Conservation (phyloP, 2,113 vertebrate species). For the Recurvirostra avosetta region DNA sequence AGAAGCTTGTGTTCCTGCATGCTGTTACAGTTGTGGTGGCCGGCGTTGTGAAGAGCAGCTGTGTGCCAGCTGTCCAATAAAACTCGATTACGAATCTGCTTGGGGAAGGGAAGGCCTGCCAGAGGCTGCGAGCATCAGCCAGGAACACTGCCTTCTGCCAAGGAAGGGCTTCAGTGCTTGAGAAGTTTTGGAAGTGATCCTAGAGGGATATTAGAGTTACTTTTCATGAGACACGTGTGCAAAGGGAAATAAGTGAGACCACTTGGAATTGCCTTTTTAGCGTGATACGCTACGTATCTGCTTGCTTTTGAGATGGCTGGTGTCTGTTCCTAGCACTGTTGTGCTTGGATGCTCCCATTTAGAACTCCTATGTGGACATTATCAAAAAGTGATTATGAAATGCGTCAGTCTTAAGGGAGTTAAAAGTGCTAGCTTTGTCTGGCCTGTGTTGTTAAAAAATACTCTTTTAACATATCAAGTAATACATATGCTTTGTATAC, state of each 20-base stretch:
- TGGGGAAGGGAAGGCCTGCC: not conserved
- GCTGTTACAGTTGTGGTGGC: not conserved
- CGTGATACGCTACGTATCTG: fast-evolving
- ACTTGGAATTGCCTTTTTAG: not conserved
- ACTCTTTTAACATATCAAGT: not conserved
- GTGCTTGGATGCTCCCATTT: not conserved
- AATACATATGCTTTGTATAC: too few species aligned
- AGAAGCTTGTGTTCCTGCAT: not conserved
- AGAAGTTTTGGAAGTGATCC: not conserved
- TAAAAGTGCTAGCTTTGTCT: not conserved
- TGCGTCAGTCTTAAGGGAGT: not conserved
- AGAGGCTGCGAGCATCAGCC: not conserved
- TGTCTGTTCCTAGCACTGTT: not conserved
- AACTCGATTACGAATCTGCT: not conserved
- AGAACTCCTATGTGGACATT: not conserved
- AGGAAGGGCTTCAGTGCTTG: not conserved
- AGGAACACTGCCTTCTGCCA: not conserved
- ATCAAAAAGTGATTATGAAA: not conserved
- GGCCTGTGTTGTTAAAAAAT: not conserved
- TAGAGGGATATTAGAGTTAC: not conserved
- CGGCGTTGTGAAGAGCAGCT: not conserved
- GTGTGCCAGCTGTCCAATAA: not conserved
- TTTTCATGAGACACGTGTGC: not conserved
- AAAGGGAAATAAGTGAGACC: not conserved
- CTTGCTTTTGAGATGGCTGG: not conserved